Conservation (phyloP, 2,113 vertebrate species). For the Tinamus guttatus region DNA sequence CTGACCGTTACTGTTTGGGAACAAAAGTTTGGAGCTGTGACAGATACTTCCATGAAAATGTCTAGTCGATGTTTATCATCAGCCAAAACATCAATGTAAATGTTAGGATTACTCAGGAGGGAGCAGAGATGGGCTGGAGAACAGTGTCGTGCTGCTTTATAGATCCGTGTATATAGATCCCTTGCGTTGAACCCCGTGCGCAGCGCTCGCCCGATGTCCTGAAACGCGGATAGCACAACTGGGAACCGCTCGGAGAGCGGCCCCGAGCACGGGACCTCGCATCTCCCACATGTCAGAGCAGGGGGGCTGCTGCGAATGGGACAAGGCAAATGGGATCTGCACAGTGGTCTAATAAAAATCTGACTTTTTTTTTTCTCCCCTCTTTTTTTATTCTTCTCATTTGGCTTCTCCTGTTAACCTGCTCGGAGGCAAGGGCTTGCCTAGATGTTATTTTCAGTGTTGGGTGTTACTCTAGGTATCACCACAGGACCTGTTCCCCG, state of each 20-base stretch:
- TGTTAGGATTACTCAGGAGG: not conserved
- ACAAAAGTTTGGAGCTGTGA: not conserved
- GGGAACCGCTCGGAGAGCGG: too few species aligned
- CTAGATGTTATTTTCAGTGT: not conserved
- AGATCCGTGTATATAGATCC: not conserved
- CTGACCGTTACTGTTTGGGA: not conserved
- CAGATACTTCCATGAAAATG: not conserved
- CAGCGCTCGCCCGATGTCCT: not conserved
- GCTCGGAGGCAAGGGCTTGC: not conserved
- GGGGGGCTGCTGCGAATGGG: not conserved
- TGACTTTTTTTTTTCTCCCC: too few species aligned
- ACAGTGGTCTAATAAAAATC: not conserved
- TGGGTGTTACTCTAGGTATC: not conserved
- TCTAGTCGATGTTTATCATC: not conserved
- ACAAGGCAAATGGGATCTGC: not conserved
- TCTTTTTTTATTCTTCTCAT: accelerated
- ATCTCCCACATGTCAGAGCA: not conserved
- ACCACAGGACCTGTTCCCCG: too few species aligned
- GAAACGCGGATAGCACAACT: not conserved
- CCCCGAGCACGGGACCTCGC: not conserved
- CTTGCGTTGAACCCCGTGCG: not conserved
- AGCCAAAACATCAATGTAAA: not conserved
- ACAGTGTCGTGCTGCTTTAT: not conserved
- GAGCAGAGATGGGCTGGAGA: not conserved
- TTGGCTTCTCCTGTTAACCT: not conserved